These are phyloP conservation scores for Heteronetta atricapilla DNA, from an alignment of 2,113 vertebrate genomes.

Conservation along the genomic window DNA sequence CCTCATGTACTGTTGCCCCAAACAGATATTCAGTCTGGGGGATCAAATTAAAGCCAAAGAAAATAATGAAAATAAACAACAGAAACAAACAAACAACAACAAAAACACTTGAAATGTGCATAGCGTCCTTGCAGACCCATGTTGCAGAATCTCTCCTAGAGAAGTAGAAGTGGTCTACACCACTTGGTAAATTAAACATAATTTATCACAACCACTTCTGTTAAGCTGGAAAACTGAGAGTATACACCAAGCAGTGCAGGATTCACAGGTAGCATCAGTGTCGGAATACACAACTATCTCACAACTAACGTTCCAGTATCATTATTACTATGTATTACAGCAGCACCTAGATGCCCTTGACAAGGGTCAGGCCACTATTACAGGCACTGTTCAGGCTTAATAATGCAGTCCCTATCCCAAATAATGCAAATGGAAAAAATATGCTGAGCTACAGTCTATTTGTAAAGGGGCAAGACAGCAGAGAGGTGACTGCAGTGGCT, in stretches of 20 bases:
- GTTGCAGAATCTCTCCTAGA: neutral
- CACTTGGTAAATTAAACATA: neutral
- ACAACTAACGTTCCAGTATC: neutral
- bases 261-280: neutral
- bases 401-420: neutral
- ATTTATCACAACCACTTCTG: neutral
- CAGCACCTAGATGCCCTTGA: neutral
- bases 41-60: neutral
- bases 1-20: neutral
- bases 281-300: neutral
- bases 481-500: neutral
- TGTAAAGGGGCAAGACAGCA: neutral
- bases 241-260: neutral
- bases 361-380: neutral
- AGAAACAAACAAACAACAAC: neutral
- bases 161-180: neutral
- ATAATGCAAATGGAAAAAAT: neutral
- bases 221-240: neutral
- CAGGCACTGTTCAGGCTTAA: neutral
- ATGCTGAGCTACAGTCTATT: neutral
- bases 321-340: neutral
- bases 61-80: neutral
- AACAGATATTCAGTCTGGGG: neutral
- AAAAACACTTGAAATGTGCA: neutral
- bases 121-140: neutral